Evolutionary conservation across 2,888 invertebrate genomes (phyloP), one percentile per base, ranked within the genome.

Genomic region (Philereme transversata): DNA sequence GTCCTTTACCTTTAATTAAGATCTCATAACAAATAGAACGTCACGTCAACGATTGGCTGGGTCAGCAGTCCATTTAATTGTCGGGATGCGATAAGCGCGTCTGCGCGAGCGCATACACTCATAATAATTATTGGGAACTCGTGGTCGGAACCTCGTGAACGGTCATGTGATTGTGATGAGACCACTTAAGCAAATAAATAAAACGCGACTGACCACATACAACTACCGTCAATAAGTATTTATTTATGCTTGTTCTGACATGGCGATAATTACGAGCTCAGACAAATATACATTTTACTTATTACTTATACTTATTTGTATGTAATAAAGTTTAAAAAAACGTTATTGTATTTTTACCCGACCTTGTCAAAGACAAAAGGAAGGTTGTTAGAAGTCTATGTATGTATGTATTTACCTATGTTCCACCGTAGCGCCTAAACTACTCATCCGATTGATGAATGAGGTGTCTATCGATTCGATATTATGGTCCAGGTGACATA

Each of bases 111-210:
- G 71, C 75, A 73, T 76, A 73, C 74, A 69, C 72, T 77, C 77
- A 71, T 77, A 74, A 74, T 77, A 73, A 77, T 83, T 81, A 88
- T 88, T 87, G 80, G 83, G 78, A 87, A 76, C 88, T 87, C 89
- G 88, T 88, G 87, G 87, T 78, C 82, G 72, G 73, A 73, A 81
- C 79, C 87, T 86, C 85, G 86, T 86, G 83, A 86, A 83, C 76
- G 76, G 79, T 91, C 91, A 91, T 88, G 88, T 91, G 90, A 91
- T 82, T 84, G 84, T 84, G 82, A 89, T 89, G 87, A 85, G 83
- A 76, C 90, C 90, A 91, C 89, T 91, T 91, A 88, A 91, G 86
- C 87, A 86, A 91, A 90, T 90, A 88, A 90, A 88, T 79, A 82
- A 78, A 72, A 76, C 71, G 74, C 80, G 75, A 72, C 76, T 79